Base-by-base conservation (phyloP, 2,888 invertebrate species). In the Neoascia interrupta region DNA sequence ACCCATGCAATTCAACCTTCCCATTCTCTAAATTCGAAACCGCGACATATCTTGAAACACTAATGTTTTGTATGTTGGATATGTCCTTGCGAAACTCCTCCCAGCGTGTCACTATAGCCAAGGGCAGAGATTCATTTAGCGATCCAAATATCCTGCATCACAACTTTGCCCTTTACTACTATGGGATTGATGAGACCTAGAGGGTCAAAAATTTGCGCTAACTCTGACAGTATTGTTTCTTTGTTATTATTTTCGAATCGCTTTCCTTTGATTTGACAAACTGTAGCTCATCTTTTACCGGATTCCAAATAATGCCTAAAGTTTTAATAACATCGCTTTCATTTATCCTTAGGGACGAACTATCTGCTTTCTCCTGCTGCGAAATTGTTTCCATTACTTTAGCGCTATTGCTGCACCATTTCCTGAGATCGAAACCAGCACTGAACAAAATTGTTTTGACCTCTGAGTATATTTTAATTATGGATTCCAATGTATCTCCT, bases 101-200 rank as follows among this genome's bases (percentile, higher is more conserved):
- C 80, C 81, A 81, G 1, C 23, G 6, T 1, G 18, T 6, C 0
- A 60, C 45, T 0, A 56, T n/a, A 1, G 16, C n/a, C 31, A 37
- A 28, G 1, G 72, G 75, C 5, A 75, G 4, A 6, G n/a, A n/a
- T n/a, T n/a, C n/a, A n/a, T 34, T 60, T 43, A 0, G 13, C 5
- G 5, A 31, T 11, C 81, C 79, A 81, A 10, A 81, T n/a, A 10
- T 72, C 47, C 26, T 81, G 73, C 31, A 82, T 60, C 0, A 81
- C 23, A 4, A 73, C 66, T 53, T 81, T 79, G 0, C 36, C 70
- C n/a, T 11, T 49, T 4, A 81, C 60, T 2, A 66, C 47, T 0
- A 79, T 18, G 13, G 81, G 81, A 8, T 70, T 53, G 3, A 82
- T 34, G n/a, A 73, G 49, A 0, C 81, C 81, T 34, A 66, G 26